These are phyloP conservation scores for Megaptera novaeangliae DNA, from an alignment of 2,113 vertebrate species.

Conservation along the genomic window DNA sequence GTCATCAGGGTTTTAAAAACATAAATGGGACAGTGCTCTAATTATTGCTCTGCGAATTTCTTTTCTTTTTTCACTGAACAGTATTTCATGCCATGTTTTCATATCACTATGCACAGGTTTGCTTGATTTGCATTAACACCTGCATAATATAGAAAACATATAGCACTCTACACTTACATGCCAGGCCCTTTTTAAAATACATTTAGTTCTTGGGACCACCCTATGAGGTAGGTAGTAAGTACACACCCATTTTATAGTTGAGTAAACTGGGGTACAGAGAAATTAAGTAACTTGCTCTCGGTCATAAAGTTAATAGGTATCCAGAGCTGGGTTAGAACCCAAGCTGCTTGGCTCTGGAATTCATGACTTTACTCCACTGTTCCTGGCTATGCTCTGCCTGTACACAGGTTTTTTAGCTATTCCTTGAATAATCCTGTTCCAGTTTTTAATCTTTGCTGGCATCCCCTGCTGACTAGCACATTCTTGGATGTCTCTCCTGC, in stretches of 20 bases:
- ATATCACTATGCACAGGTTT: neutral
- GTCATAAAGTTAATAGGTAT: neutral
- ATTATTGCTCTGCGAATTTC: neutral
- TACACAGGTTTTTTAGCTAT: neutral
- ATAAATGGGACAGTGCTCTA: neutral
- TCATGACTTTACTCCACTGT: neutral
- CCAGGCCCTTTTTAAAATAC: neutral
- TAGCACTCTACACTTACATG: neutral
- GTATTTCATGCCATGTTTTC: neutral
- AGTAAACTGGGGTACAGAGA: neutral
- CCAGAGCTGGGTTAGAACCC: neutral
- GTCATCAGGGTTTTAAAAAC: neutral
- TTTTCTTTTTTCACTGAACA: neutral
- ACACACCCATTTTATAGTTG: neutral
- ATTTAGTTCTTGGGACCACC: neutral
- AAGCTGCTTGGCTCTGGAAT: neutral
- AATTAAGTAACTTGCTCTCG: neutral
- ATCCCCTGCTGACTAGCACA: conserved; percentile 3
- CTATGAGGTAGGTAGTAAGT: neutral
- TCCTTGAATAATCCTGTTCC: neutral
- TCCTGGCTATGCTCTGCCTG: neutral
- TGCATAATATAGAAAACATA: neutral
- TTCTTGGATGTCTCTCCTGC: conserved; percentile 68
- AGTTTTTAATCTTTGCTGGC: conserved; percentile 62
- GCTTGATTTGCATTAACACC: neutral